phyloP scores from a whole-genome alignment of 2,888 invertebrate species.

The Eupsilia transversa region DNA sequence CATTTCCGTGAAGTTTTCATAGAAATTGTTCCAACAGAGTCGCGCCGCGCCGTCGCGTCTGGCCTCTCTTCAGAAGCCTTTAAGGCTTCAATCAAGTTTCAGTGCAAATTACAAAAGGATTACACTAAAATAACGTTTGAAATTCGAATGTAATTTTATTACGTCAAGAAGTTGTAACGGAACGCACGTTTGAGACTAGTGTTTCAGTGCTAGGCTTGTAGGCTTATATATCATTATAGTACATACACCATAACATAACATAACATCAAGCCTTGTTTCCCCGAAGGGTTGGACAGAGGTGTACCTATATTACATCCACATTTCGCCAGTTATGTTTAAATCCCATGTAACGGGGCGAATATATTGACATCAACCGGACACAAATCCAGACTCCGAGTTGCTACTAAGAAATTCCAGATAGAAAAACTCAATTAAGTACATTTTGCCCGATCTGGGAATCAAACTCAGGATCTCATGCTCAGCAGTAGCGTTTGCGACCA shows the following conservation, averaged over 20 bases:
- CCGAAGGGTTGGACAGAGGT: background rate
- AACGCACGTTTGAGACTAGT: background rate
- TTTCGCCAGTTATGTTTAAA: background rate
- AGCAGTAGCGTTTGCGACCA: background rate
- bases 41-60: too few species aligned
- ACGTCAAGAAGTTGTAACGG: background rate
- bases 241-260: background rate
- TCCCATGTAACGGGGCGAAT: background rate
- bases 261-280: background rate
- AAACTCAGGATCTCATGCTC: background rate
- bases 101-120: background rate
- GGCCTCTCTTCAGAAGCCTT: too few species aligned
- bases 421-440: background rate
- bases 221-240: background rate
- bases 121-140: background rate
- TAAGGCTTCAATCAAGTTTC: constrained; percentile 15
- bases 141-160: background rate
- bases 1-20: too few species aligned
- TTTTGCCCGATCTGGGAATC: background rate
- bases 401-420: background rate
- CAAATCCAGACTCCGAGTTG: background rate
- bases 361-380: background rate
- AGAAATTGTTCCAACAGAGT: too few species aligned
- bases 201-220: background rate
- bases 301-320: background rate